Percentiles rank a stretch among this genome's conserved stretches.
Conservation (phyloP, 2,888 invertebrate species). For the Pollenia amentaria region DNA sequence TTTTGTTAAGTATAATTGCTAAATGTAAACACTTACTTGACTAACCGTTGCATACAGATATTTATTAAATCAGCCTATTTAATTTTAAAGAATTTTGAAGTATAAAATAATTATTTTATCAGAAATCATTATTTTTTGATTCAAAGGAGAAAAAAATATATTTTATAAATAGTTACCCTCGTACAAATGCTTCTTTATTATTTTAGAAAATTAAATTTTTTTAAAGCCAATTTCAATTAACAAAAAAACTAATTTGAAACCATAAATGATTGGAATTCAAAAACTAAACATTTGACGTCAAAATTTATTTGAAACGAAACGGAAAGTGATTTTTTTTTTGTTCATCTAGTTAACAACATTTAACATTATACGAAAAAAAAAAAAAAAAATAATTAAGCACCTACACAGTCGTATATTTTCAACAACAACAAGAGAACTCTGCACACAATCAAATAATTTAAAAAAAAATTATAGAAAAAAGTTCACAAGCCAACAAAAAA, state of each 20-base stretch:
- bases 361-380: conserved; percentile 31
- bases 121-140: too few relatives aligned
- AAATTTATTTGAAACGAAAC: conserved; percentile 61
- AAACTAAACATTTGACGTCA: conserved; percentile 39
- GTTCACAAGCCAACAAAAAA: not conserved
- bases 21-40: too few relatives aligned
- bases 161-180: too few relatives aligned
- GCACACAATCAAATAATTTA: conserved; percentile 35
- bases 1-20: too few relatives aligned
- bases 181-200: too few relatives aligned
- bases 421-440: conserved; percentile 13
- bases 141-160: too few relatives aligned
- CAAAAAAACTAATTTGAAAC: not conserved
- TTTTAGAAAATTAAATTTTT: not conserved
- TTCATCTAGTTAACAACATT: conserved; percentile 43
- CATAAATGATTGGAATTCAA: conserved; percentile 3
- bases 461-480: conserved; percentile 1
- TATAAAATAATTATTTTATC: too few relatives aligned
- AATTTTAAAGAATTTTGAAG: too few relatives aligned
- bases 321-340: conserved; percentile 62
- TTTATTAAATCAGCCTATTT: too few relatives aligned
- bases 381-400: conserved; percentile 35
- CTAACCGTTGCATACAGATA: too few relatives aligned
- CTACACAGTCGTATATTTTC: conserved; percentile 44
- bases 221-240: not conserved